Evolutionary conservation across 1,140 invertebrate species (phyloP), one percentile per base, ranked within the genome.

Genomic region (Diabrotica virgifera): DNA sequence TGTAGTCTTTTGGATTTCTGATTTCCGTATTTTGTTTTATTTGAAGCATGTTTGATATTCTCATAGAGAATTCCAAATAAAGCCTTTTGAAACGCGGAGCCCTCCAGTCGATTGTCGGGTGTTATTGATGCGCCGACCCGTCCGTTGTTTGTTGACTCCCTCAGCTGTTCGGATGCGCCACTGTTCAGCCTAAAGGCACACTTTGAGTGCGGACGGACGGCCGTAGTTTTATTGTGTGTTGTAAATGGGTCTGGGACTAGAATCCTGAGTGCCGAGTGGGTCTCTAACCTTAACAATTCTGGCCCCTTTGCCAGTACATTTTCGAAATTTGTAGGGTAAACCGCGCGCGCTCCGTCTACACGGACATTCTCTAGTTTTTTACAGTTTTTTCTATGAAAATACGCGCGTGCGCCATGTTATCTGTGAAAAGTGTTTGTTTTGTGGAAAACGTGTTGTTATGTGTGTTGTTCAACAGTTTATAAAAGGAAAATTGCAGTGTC

Each of bases 181-280:
- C 62, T 57, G 62, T 12, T 52, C 40, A 40, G 54, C 52, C 52
- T 52, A 52, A 55, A 61, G 52, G 57, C 64, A 61, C 13, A 60
- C 52, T 55, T 36, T 46, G 36, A 52, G 40, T 54, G 37, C 57
- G 57, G 38, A 36, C 64, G 37, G 24, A 50, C 52, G 37, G 51
- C 14, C 59, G 64, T 63, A 56, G 58, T 72, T 69, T 72, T 74
- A 74, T 71, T 74, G 70, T 74, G 59, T 65, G 68, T 64, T 67
- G 69, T 74, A 72, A 74, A 72, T 71, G 70, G 65, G 71, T 59
- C 69, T 73, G 67, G 68, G 68, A 71, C 70, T 68, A 72, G 70
- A 70, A 70, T 72, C 67, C 63, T 52, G 65, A 66, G 68, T 72
- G 65, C 63, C 54, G 65, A 66, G 68, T 70, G 65, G 70, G 70